Base-by-base conservation (phyloP, 2,888 invertebrate species). In the Pseudococcus viburni region DNA sequence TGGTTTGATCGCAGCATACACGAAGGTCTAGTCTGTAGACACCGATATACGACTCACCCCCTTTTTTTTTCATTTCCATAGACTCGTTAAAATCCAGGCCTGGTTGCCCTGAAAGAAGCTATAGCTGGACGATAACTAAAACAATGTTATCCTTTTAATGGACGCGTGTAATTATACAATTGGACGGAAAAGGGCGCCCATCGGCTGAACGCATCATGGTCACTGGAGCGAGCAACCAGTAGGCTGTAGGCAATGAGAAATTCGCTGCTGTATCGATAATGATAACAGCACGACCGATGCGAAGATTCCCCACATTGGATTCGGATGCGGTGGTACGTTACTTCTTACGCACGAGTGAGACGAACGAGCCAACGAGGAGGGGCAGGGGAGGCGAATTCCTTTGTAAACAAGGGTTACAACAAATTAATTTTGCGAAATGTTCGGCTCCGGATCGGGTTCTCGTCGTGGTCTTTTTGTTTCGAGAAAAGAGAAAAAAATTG, bases 371-470 rank as follows among this genome's bases (percentile, higher is more conserved):
- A 48, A 12, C n/a, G n/a, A n/a, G n/a, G n/a, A n/a, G 26, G 68
- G 22, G 26, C 5, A 73, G 73, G 73, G 68, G 22, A 73, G 73
- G 33, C 8, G 17, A 73, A 73, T 73, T 73, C 73, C 73, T 73
- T 73, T 73, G 73, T 73, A 73, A 73, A 73, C 73, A 73, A 73
- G 73, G 73, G 26, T 73, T 33, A 73, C 15, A 6, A 73, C 73
- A 73, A 73, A 73, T 73, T 73, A 73, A 73, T 73, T 68, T 73
- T 26, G 42, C 64, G 39, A 33, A 33, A 73, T 1, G 73, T 33
- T 17, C 26, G 12, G 12, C 6, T 73, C 33, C 8, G 64, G 19
- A 22, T 64, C 9, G 64, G 11, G 64, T 9, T 64, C 15, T 22
- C 22, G 22, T 64, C 64, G 64, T 22, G 42, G 42, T 42, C 8